phyloP scores from a whole-genome alignment of 1,140 invertebrate genomes.

The Coenobita brevimanus region DNA sequence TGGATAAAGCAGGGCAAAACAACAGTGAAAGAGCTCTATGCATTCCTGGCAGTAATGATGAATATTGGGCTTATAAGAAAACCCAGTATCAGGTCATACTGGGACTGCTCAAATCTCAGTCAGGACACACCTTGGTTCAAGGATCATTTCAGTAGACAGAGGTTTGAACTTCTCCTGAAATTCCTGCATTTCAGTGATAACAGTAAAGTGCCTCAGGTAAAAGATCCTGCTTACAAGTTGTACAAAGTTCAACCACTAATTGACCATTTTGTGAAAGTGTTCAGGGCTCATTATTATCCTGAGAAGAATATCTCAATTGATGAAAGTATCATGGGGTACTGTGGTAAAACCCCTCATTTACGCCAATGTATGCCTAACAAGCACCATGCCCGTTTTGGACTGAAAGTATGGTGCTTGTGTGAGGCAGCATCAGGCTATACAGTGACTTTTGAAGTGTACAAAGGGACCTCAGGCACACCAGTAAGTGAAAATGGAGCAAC shows the following conservation, averaged over 20 bases:
- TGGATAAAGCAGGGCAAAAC: not conserved
- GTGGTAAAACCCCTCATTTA: constrained; percentile 13
- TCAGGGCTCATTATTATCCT: not conserved
- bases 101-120: not conserved
- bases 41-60: not conserved
- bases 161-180: not conserved
- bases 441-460: constrained; percentile 5
- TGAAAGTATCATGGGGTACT: not conserved
- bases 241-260: constrained; percentile 11
- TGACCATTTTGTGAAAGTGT: not conserved
- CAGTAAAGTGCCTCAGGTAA: too few species aligned
- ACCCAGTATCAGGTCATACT: not conserved
- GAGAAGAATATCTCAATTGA: not conserved
- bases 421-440: not conserved
- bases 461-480: not conserved
- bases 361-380: not conserved
- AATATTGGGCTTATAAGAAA: not conserved
- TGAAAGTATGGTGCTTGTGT: constrained; percentile 20
- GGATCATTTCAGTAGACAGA: not conserved
- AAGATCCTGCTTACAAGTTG: too few species aligned
- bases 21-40: not conserved
- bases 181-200: not conserved
- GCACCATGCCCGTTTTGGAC: not conserved
- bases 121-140: not conserved
- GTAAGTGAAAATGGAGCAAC: not conserved